Evolutionary conservation across 2,113 vertebrate species (phyloP), one percentile per base, ranked within the genome.

Genomic region (Plecturocebus donacophilus): DNA sequence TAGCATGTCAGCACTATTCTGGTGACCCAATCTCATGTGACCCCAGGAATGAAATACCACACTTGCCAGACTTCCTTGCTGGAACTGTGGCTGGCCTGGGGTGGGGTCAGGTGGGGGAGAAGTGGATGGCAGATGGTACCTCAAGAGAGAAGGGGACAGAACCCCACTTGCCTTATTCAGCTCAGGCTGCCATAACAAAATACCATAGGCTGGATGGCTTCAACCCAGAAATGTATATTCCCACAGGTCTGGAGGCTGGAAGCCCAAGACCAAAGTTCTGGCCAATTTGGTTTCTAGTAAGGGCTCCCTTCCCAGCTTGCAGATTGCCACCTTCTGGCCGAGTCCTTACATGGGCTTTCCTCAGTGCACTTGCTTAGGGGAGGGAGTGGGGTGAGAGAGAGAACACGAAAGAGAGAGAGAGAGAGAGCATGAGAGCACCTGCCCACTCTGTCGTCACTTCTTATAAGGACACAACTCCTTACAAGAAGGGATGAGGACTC

Each of bases 71-170:
- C 20, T 35, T 35, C 19, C 19, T 17, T 47, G 27, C 61, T 68
- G 61, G 42, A n/a, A 68, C 19, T 23, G 12, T 32, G 42, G 40
- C 40, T 42, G 25, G 16, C 25, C 76, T 30, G 4, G 45, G 17
- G 16, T 49, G 6, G 32, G 47, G 47, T 32, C 17, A 10, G 1
- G 6, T 25, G 13, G 61, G 4, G 19, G 30, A 30, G 30, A 47
- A 23, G 45, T 2, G 3, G 64, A 13, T 0, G 23, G 42, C 17
- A 25, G 19, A 23, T 14, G n/a, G 83, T 9, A 2, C 11, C 2
- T 35, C 12, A 8, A 86, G 84, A 68, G 76, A 79, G 49, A 54
- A 80, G 77, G 47, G 32, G 11, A 49, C 77, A 27, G 64, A 32
- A 68, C 45, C 84, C 38, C 45, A 70, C 42, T 8, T 23, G 17